Percentiles rank a stretch among this genome's conserved stretches.
Conservation (phyloP, 2,888 invertebrate species). For the Poecilobothrus nobilitatus region DNA sequence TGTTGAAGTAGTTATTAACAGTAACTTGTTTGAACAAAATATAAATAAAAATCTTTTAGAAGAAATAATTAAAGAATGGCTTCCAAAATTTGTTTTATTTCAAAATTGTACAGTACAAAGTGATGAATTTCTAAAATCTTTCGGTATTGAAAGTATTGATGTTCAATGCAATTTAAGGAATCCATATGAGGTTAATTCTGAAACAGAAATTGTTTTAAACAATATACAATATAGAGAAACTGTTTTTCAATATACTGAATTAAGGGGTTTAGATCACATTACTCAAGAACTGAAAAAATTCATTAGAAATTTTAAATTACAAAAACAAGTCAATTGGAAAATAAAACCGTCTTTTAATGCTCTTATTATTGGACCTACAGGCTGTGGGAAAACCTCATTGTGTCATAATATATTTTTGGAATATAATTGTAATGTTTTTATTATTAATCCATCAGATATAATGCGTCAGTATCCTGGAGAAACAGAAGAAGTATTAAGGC, state of each 20-base stretch:
- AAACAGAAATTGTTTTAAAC: conserved; percentile 26
- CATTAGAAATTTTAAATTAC: conserved; percentile 31
- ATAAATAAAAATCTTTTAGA: neutral
- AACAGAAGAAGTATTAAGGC: conserved; percentile 44
- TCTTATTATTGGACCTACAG: conserved; percentile 46
- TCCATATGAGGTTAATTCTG: conserved; percentile 16
- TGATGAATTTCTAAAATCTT: neutral
- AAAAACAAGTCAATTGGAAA: conserved; percentile 34
- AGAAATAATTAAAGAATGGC: neutral
- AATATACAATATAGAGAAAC: conserved; percentile 26
- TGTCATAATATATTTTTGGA: conserved; percentile 45
- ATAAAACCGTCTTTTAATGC: conserved; percentile 28
- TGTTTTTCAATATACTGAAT: conserved; percentile 16
- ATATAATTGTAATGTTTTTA: conserved; percentile 44
- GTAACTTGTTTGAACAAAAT: neutral
- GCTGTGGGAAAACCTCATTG: conserved; percentile 52
- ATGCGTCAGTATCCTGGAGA: conserved; percentile 48
- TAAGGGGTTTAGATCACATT: conserved; percentile 29
- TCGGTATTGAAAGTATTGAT: conserved; percentile 12
- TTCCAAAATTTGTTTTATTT: neutral
- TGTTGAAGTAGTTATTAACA: neutral
- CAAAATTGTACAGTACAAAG: neutral
- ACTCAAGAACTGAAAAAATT: conserved; percentile 30
- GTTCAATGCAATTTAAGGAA: neutral
- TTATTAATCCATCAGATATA: conserved; percentile 43